Conservation (phyloP, 2,113 vertebrate species). For the Tetrax tetrax region DNA sequence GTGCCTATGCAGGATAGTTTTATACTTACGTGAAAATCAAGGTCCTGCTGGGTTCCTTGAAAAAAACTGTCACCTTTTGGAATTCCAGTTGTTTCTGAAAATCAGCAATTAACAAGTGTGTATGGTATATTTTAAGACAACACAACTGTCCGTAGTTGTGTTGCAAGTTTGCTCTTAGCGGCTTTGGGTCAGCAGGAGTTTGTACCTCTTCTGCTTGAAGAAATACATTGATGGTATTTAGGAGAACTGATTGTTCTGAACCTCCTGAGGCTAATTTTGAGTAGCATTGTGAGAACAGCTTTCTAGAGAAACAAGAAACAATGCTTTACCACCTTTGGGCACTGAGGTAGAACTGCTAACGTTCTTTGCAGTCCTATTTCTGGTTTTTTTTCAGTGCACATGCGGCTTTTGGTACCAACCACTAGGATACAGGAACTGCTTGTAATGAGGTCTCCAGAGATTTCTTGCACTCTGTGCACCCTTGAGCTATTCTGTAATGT, state of each 20-base stretch:
- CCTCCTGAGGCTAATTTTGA: not conserved
- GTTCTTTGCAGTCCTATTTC: not conserved
- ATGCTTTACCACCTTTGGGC: not conserved
- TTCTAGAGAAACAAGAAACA: not conserved
- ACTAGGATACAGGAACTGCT: not conserved
- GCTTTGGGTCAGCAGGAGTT: not conserved
- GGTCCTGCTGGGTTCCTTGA: not conserved
- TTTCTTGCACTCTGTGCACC: not conserved
- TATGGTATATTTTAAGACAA: not conserved
- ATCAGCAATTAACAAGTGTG: not conserved
- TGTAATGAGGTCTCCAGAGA: not conserved
- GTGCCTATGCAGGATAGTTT: not conserved
- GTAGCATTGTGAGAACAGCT: rapidly evolving
- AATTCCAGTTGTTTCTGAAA: not conserved
- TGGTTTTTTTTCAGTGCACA: not conserved
- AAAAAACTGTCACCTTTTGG: not conserved
- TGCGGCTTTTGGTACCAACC: not conserved
- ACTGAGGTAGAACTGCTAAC: not conserved
- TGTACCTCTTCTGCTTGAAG: not conserved
- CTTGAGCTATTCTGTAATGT: not conserved
- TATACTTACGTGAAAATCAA: not conserved
- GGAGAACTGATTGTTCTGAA: not conserved
- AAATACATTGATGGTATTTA: not conserved
- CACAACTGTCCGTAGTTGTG: not conserved
- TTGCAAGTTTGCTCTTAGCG: not conserved